phyloP scores from a whole-genome alignment of 2,113 vertebrate species.

The Arothron firmamentum region DNA sequence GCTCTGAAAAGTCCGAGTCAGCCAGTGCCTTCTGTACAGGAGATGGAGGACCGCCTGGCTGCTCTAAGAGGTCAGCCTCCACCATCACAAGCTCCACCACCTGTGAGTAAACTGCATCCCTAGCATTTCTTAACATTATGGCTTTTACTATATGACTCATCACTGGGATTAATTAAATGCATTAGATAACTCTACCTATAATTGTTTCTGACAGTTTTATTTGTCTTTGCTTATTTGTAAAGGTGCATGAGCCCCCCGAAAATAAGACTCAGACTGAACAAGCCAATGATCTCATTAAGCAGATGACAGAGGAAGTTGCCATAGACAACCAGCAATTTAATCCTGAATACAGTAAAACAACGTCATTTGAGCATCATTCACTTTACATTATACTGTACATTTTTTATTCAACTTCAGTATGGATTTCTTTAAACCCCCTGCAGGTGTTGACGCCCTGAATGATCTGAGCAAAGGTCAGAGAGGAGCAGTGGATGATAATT shows the following conservation, averaged over 20 bases:
- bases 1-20: conserved; percentile 77
- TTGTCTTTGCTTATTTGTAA: conserved; percentile 30
- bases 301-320: conserved; percentile 83
- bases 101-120: conserved; percentile 74
- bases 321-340: conserved; percentile 78
- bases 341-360: conserved; percentile 58
- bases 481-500: conserved; percentile 58
- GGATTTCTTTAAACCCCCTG: conserved; percentile 12
- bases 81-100: conserved; percentile 72
- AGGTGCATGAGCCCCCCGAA: conserved; percentile 81
- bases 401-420: neutral
- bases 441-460: conserved; percentile 75
- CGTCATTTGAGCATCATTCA: conserved; percentile 1
- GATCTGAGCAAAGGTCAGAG: conserved; percentile 79
- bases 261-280: conserved; percentile 81
- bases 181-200: neutral
- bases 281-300: conserved; percentile 83
- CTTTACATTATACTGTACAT: neutral
- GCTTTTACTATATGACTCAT: neutral
- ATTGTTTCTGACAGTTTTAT: neutral
- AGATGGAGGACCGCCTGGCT: conserved; percentile 88
- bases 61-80: conserved; percentile 76
- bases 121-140: neutral
- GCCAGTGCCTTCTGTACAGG: conserved; percentile 77
- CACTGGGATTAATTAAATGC: neutral